Evolutionary conservation across 2,888 invertebrate species (phyloP).

Genomic region (Acrocera orbiculus): DNA sequence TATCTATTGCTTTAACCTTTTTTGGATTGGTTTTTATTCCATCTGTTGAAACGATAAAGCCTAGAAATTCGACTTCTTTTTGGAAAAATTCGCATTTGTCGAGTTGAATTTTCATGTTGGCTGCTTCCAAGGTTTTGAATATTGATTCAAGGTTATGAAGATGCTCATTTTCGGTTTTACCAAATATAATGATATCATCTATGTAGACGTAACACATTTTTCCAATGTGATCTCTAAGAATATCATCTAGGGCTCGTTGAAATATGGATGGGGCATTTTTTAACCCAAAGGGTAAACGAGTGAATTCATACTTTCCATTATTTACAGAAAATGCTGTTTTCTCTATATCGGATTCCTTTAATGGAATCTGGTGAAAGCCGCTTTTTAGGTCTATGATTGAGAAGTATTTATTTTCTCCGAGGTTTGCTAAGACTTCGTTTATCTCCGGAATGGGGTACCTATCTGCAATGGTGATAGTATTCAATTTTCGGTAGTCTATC

Average conservation of each 20-base stretch:
- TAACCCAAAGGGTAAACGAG: conserved; percentile 1
- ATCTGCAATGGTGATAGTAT: conserved; percentile 7
- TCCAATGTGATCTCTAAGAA: conserved; percentile 7
- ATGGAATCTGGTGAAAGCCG: conserved; percentile 2
- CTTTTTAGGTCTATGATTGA: conserved; percentile 1
- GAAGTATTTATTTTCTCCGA: conserved; percentile 2
- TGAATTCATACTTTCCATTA: conserved; percentile 3
- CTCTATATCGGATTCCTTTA: conserved; percentile 2
- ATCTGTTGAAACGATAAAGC: conserved; percentile 16
- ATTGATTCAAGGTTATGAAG: conserved; percentile 5
- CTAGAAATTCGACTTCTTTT: conserved; percentile 18
- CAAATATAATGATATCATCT: conserved; percentile 8
- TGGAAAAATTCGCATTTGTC: conserved; percentile 18
- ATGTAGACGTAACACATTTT: conserved; percentile 8
- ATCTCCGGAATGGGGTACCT: conserved; percentile 9
- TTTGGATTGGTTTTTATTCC: conserved; percentile 16
- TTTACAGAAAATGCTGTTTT: conserved; percentile 2
- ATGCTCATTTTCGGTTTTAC: conserved; percentile 5
- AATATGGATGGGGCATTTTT: conserved; percentile 4
- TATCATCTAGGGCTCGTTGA: background rate
- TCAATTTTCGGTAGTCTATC: conserved; percentile 9
- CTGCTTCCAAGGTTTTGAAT: conserved; percentile 5
- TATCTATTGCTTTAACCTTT: conserved; percentile 13
- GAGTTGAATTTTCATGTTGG: conserved; percentile 11
- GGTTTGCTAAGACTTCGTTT: background rate